phyloP scores from a whole-genome alignment of 2,888 invertebrate species.

The Lordiphosa andalusiaca region DNA sequence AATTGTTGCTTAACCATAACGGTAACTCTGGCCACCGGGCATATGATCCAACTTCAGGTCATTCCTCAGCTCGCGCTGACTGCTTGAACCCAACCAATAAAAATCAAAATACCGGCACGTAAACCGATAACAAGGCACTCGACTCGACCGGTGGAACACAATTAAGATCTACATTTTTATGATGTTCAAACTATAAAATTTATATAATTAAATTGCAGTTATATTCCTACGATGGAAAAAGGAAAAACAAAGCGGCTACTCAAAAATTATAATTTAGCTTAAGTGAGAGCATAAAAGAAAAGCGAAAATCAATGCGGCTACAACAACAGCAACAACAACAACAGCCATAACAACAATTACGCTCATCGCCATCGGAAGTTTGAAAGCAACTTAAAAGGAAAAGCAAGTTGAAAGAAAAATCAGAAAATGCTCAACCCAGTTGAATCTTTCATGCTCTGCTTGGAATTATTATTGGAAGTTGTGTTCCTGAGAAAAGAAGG shows the following conservation, averaged over 20 bases:
- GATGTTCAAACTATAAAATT: conserved; percentile 70
- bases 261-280: conserved; percentile 39
- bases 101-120: conserved; percentile 70
- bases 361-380: conserved; percentile 53
- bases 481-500: too few relatives aligned
- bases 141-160: conserved; percentile 44
- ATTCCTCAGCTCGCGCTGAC: conserved; percentile 32
- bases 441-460: too few relatives aligned
- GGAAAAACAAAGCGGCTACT: conserved; percentile 1
- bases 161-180: conserved; percentile 73
- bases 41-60: conserved; percentile 43
- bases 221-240: conserved; percentile 21
- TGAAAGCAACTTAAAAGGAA: conserved; percentile 18
- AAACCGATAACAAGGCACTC: conserved; percentile 61
- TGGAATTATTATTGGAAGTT: too few relatives aligned
- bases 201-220: conserved; percentile 71
- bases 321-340: conserved; percentile 17
- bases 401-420: conserved; percentile 13
- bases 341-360: conserved; percentile 19
- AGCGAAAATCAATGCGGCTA: conserved; percentile 51
- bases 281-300: conserved; percentile 52
- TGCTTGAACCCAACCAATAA: conserved; percentile 42
- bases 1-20: conserved; percentile 65
- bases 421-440: too few relatives aligned
- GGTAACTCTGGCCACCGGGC: conserved; percentile 37